A percentile compares a stretch with the other conserved stretches of the same genome.
Conservation (phyloP, 2,797 vertebrate species). For the Antennarius maculatus region DNA sequence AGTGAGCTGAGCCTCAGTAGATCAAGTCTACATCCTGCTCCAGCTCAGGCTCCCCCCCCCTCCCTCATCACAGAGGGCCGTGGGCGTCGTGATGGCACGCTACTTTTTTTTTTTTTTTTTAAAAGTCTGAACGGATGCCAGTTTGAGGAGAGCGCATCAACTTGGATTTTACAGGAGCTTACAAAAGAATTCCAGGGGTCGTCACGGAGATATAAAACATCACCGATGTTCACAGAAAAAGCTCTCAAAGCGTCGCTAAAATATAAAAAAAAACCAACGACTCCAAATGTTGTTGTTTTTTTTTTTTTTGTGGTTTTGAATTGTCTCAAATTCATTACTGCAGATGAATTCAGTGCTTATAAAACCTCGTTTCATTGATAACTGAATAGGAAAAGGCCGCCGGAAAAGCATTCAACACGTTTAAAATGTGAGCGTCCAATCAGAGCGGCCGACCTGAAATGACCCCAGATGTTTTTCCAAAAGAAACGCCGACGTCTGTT, state of each 20-base stretch:
- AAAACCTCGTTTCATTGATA: slow-evolving; percentile 27
- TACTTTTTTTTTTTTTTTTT: neutral
- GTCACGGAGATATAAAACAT: neutral
- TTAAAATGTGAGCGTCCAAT: slow-evolving; percentile 53
- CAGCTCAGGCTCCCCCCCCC: neutral
- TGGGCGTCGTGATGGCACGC: neutral
- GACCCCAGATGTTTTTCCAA: slow-evolving; percentile 18
- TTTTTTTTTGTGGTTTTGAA: neutral
- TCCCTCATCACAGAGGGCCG: neutral
- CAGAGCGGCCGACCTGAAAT: slow-evolving; percentile 45
- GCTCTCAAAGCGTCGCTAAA: neutral
- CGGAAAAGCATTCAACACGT: slow-evolving; percentile 56
- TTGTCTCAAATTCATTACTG: neutral
- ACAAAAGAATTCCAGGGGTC: neutral
- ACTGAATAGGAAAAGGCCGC: slow-evolving; percentile 47
- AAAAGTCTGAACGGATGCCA: neutral
- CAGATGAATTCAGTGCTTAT: slow-evolving; percentile 26
- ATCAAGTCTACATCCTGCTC: neutral
- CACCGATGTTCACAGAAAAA: neutral
- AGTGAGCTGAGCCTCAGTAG: neutral
- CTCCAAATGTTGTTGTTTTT: neutral
- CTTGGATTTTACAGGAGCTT: slow-evolving; percentile 2
- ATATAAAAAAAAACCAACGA: neutral
- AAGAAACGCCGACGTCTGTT: slow-evolving; percentile 1
- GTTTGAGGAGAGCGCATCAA: neutral